Percentiles rank a stretch among this genome's conserved stretches.
Evolutionary conservation across 2,113 vertebrate species (phyloP).

Genomic region (Neodon shergylaensis): DNA sequence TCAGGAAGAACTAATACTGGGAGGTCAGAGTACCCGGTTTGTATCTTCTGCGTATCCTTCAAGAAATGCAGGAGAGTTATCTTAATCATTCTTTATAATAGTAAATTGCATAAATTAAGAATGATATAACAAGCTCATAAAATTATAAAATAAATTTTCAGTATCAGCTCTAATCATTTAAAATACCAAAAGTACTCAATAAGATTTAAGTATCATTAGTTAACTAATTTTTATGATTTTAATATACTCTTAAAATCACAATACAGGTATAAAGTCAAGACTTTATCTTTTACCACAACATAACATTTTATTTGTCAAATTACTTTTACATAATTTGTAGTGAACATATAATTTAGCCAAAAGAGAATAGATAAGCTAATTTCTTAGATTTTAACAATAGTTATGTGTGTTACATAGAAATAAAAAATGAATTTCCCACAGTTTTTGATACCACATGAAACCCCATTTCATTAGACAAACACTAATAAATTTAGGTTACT

Average conservation of each 20-base stretch:
- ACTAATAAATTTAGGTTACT: not conserved
- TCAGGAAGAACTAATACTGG: not conserved
- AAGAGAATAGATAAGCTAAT: not conserved
- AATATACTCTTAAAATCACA: not conserved
- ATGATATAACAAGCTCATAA: not conserved
- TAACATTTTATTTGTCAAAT: not conserved
- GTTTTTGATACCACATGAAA: not conserved
- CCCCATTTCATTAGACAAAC: not conserved
- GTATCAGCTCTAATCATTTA: not conserved
- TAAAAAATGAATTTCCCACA: not conserved
- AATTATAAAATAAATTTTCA: not conserved
- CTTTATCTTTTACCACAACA: not conserved
- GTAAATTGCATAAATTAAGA: not conserved
- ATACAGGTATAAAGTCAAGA: not conserved
- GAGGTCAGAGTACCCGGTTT: not conserved
- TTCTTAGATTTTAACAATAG: not conserved
- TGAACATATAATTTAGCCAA: constrained; percentile 18
- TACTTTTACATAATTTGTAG: not conserved
- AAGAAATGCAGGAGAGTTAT: not conserved
- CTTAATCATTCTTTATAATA: not conserved
- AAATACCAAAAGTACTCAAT: not conserved
- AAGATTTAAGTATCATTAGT: not conserved
- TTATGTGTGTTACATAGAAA: not conserved
- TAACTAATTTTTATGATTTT: not conserved
- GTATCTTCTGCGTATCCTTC: not conserved